Evolutionary conservation across 2,113 vertebrate genomes (phyloP).

Genomic region (Garra rufa): DNA sequence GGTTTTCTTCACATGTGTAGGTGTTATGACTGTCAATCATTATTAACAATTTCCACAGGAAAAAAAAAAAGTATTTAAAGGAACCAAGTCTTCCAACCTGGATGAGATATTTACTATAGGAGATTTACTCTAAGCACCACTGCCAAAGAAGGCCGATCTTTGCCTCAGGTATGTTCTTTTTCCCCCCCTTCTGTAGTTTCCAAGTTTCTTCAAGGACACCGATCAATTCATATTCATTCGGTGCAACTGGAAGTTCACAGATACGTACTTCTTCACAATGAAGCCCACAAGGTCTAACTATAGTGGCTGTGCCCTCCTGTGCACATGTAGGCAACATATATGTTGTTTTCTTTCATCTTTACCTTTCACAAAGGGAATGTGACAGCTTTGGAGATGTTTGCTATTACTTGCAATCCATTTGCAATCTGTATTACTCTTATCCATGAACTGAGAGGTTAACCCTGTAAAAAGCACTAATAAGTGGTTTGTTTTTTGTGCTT

Average conservation of each 20-base stretch:
- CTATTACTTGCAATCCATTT: background rate
- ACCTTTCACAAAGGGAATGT: background rate
- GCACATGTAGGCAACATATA: background rate
- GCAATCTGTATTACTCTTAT: background rate
- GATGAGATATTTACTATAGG: background rate
- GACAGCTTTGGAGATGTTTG: background rate
- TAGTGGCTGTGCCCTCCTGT: background rate
- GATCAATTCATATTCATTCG: background rate
- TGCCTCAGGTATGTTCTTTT: background rate
- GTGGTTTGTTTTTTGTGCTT: background rate
- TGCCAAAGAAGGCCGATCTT: background rate
- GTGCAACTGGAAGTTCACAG: background rate
- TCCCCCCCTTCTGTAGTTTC: background rate
- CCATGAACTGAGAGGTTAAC: background rate
- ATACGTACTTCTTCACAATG: background rate
- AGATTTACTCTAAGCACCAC: background rate
- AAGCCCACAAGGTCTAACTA: background rate
- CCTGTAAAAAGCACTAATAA: background rate
- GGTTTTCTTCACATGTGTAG: slow-evolving; percentile 73
- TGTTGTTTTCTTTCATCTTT: background rate
- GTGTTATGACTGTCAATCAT: slow-evolving; percentile 79
- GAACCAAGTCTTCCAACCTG: background rate
- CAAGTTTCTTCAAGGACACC: background rate
- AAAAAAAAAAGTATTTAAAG: background rate
- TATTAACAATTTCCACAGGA: slow-evolving; percentile 66